Conservation (phyloP, 2,888 invertebrate species). For the Sarcophaga variegata region DNA sequence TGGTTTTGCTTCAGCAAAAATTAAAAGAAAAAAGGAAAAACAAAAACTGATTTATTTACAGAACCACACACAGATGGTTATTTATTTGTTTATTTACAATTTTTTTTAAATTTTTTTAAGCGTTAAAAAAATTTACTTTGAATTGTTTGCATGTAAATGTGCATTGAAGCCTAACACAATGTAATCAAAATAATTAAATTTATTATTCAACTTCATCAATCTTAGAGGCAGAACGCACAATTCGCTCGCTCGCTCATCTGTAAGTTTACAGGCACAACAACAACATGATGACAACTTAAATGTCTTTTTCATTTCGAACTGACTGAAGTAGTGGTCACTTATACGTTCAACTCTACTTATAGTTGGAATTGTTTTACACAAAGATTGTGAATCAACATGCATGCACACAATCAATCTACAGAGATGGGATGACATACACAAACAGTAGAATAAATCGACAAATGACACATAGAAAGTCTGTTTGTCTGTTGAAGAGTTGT, state of each 20-base stretch:
- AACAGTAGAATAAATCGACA: too few species aligned
- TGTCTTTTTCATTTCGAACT: too few species aligned
- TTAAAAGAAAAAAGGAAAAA: not conserved
- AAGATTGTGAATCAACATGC: too few species aligned
- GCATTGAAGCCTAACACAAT: constrained; percentile 56
- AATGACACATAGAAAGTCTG: too few species aligned
- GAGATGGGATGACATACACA: too few species aligned
- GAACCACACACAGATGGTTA: constrained; percentile 52
- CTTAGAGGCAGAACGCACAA: constrained; percentile 50
- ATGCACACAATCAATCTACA: too few species aligned
- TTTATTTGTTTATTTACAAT: not conserved
- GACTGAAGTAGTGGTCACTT: too few species aligned
- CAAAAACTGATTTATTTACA: constrained; percentile 22
- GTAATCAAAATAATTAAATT: constrained; percentile 75
- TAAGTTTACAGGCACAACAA: not conserved
- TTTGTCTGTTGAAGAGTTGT: too few species aligned
- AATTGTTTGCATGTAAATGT: constrained; percentile 15
- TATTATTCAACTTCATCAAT: constrained; percentile 75
- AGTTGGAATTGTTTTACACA: too few species aligned
- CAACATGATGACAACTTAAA: not conserved
- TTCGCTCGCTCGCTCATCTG: too few species aligned
- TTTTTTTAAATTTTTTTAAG: not conserved
- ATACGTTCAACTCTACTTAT: too few species aligned
- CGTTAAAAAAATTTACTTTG: not conserved
- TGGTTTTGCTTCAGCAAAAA: too few species aligned